Percentiles rank a stretch among this genome's conserved stretches.
phyloP scores from a whole-genome alignment of 2,113 vertebrate genomes.

The Lipophrys pholis region DNA sequence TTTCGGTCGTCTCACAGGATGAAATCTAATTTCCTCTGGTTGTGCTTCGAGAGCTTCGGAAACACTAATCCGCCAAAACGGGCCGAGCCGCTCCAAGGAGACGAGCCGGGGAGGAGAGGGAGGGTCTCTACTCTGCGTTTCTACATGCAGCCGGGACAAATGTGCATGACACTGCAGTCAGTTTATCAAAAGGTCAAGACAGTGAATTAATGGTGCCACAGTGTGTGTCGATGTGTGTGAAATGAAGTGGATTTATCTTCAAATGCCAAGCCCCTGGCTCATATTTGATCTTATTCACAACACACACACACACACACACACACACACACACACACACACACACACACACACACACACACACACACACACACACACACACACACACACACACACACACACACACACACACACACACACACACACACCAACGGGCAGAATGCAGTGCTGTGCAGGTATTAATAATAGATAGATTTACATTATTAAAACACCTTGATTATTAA shows the following conservation, averaged over 20 bases:
- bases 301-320: constrained; percentile 5
- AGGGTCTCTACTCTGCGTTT: not conserved
- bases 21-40: constrained; percentile 58
- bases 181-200: constrained; percentile 55
- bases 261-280: constrained; percentile 55
- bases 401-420: constrained; percentile 35
- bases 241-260: constrained; percentile 38
- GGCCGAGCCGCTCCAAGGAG: not conserved
- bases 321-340: constrained; percentile 14
- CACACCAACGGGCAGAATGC: constrained; percentile 28
- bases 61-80: constrained; percentile 33
- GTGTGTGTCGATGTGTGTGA: not conserved
- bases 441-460: constrained; percentile 63
- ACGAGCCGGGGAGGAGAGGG: too few relatives aligned
- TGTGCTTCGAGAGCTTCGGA: constrained; percentile 31
- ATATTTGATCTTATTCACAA: constrained; percentile 50
- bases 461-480: constrained; percentile 78
- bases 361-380: constrained; percentile 39
- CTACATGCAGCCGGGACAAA: constrained; percentile 9
- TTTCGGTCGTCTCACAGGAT: constrained; percentile 4
- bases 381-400: too few relatives aligned
- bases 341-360: constrained; percentile 21
- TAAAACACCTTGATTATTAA: constrained; percentile 75
- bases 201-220: constrained; percentile 44
- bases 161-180: constrained; percentile 13